Evolutionary conservation across 2,888 invertebrate species (phyloP), one percentile per base, ranked within the genome.

Genomic region (Ganaspis brasiliensis): DNA sequence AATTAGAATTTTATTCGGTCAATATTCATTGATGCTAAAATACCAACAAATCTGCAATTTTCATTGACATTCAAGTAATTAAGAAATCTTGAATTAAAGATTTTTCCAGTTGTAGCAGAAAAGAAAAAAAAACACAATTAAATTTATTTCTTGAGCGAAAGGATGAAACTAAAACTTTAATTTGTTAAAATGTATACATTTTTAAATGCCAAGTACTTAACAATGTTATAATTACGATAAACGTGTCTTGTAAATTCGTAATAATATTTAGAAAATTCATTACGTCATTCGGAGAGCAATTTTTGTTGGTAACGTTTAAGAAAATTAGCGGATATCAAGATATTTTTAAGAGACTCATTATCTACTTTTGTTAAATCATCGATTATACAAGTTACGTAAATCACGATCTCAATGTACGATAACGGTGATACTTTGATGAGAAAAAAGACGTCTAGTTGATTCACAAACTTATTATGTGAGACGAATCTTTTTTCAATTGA

Each of bases 331-430:
- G 24, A 24, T 67, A 67, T 45, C 40, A 45, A 67, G 67, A 67
- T 40, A 61, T 67, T 67, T 67, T 45, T 45, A 16, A 45, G 45
- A 45, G 26, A n/a, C 24, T 67, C 21, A 67, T 67, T 67, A 67
- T 67, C 45, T 45, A 24, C 67, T 45, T n/a, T 67, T 67, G 67
- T 67, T 67, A 45, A 67, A 21, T 67, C 45, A 67, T 67, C 24
- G 67, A 67, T 67, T 67, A 67, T 45, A 67, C 9, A 67, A 67
- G 45, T 45, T 45, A 67, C 40, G 67, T 67, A 67, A 67, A 19
- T 45, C 67, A 67, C 45, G 67, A 67, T 67, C 45, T 67, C 24
- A 67, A 67, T 67, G 67, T 67, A 67, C 40, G 40, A 67, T 67
- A 67, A 67, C 67, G 26, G 67, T 45, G 67, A 45, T 67, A 45